A percentile compares a stretch with the other conserved stretches of the same genome.
Evolutionary conservation across 2,113 vertebrate genomes (phyloP).

Genomic region (Burhinus bistriatus): DNA sequence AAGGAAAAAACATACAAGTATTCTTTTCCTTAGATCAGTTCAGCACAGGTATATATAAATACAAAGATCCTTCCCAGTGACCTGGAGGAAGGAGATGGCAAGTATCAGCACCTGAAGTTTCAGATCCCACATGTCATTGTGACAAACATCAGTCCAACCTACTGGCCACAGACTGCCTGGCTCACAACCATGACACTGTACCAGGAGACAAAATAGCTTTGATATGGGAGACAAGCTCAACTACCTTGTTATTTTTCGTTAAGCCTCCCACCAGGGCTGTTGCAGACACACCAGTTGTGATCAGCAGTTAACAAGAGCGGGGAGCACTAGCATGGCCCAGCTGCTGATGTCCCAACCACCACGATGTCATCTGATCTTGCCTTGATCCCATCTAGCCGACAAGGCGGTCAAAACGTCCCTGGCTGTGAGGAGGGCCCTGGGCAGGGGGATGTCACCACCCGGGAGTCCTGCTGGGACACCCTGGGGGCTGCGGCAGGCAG

Average conservation of each 20-base stretch:
- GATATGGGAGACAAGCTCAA: fast-evolving
- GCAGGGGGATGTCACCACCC: not conserved
- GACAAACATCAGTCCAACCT: not conserved
- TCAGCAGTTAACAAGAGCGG: not conserved
- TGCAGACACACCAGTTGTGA: not conserved
- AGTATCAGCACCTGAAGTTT: not conserved
- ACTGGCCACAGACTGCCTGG: not conserved
- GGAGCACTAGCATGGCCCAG: not conserved
- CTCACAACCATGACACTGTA: not conserved
- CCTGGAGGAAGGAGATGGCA: not conserved
- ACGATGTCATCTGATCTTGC: not conserved
- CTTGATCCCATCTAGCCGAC: not conserved
- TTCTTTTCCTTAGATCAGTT: not conserved
- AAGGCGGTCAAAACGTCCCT: not conserved
- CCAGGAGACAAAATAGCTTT: not conserved
- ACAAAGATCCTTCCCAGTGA: not conserved
- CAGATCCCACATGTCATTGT: not conserved
- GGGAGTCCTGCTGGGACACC: too few species aligned
- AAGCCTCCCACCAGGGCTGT: not conserved
- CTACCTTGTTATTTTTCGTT: not conserved
- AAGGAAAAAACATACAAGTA: not conserved
- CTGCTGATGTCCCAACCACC: not conserved
- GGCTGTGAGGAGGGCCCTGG: not conserved
- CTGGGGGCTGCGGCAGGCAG: not conserved
- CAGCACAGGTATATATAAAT: not conserved